A percentile compares a stretch with the other conserved stretches of the same genome.
Conservation (phyloP, 2,888 invertebrate species). For the Perizoma affinitatum region DNA sequence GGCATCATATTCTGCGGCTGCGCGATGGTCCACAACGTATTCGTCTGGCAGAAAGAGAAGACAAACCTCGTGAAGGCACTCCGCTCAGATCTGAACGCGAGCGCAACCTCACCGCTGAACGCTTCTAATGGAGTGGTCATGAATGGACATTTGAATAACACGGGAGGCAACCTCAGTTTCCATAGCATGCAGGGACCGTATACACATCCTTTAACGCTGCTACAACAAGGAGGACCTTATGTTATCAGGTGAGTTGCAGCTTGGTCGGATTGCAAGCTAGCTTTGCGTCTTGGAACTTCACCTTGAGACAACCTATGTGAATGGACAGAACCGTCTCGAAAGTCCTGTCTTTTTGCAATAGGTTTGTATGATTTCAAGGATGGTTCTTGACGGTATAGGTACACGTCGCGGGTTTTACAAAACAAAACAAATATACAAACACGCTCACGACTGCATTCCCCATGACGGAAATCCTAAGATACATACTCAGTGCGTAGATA, state of each 20-base stretch:
- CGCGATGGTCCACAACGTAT: slow-evolving; percentile 97
- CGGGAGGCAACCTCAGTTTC: slow-evolving; percentile 70
- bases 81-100: slow-evolving; percentile 62
- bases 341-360: no score
- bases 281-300: no score
- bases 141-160: slow-evolving; percentile 74
- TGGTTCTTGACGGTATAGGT: no score
- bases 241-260: slow-evolving; percentile 72
- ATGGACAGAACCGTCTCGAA: no score
- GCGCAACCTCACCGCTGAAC: slow-evolving; percentile 54
- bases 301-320: no score
- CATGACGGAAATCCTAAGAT: no score
- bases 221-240: slow-evolving; percentile 84
- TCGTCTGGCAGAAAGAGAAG: slow-evolving; percentile 96
- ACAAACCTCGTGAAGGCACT: slow-evolving; percentile 91
- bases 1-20: slow-evolving; percentile 96
- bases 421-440: no score
- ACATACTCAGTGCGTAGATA: no score
- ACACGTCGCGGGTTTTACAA: no score
- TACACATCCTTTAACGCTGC: slow-evolving; percentile 73
- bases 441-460: no score
- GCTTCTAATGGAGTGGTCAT: slow-evolving; percentile 70
- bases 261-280: no score
- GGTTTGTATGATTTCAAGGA: no score
- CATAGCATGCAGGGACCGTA: slow-evolving; percentile 73